Base-by-base conservation (phyloP, 2,888 invertebrate genomes). In the Gryllus longicercus region DNA sequence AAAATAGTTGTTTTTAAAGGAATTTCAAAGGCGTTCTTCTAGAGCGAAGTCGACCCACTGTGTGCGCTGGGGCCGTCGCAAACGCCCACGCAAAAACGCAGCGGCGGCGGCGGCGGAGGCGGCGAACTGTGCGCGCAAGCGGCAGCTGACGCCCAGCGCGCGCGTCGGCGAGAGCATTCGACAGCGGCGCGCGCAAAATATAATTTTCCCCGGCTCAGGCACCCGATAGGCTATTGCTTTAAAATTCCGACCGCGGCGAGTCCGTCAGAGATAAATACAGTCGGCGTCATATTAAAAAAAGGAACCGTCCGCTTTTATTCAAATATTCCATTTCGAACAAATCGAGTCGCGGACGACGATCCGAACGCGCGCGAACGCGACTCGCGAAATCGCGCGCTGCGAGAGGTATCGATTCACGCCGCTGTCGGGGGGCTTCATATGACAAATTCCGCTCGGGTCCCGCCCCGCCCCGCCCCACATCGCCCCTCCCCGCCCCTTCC, bases 281-380 rank as follows among this genome's bases (percentile, higher is more conserved):
- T 63, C 63, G 63, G n/a, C 63, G 63, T 63, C 63, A 63, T 63
- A 63, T 63, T 63, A 63, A 63, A 63, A 51, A 63, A 63, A 63
- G 8, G 63, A 18, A n/a, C 14, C 16, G n/a, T 63, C 38, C 25
- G 63, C 63, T 63, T 63, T 63, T 63, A 63, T 63, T 63, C 63
- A 63, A 63, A 63, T 63, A 63, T 63, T 63, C 63, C 63, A 63
- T 63, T 63, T 63, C 63, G 63, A 63, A 63, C n/a, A 63, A 63
- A 16, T 16, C 63, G 14, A 38, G 63, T 63, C 63, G 16, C 8
- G 63, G 38, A 38, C 38, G 38, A 38, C 38, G 8, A 8, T 8
- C 8, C 38, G 38, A 2, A 4, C 25, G 25, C 18, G 12, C 63
- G 4, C 63, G 63, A 63, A 14, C 16, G n/a, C 63, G 63, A 18